Evolutionary conservation across 2,113 vertebrate species (phyloP).

Genomic region (Plecotus auritus): DNA sequence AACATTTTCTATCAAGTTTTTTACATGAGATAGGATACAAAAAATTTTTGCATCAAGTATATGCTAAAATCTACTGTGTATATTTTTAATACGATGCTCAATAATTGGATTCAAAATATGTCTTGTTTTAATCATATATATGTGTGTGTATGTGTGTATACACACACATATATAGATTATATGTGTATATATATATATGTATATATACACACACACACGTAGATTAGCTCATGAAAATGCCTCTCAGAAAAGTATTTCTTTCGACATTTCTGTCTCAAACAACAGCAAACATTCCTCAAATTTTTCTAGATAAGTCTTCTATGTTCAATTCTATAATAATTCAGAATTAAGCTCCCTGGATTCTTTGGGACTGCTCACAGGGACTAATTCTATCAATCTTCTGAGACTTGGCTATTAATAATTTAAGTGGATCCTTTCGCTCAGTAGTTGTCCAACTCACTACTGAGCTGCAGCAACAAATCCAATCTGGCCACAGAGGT

Average conservation of each 20-base stretch:
- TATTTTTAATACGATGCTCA: background rate
- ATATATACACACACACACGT: too few species aligned
- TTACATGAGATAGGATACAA: background rate
- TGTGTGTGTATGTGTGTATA: too few species aligned
- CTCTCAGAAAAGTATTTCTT: background rate
- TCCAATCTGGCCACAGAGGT: background rate
- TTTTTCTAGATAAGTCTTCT: background rate
- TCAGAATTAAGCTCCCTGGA: background rate
- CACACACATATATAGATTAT: too few species aligned
- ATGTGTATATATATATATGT: too few species aligned
- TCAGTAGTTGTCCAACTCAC: slow-evolving; percentile 9
- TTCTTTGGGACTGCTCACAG: background rate
- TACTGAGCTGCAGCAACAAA: background rate
- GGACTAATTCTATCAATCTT: background rate
- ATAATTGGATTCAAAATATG: background rate
- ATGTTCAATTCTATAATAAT: background rate
- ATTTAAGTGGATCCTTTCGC: slow-evolving; percentile 13
- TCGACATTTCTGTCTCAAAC: background rate
- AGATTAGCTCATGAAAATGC: background rate
- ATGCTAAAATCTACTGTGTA: background rate
- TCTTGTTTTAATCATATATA: background rate
- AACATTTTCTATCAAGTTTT: background rate
- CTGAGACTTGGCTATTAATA: background rate
- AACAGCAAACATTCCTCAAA: background rate
- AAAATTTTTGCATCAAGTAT: background rate